These are phyloP conservation scores for Budorcas taxicolor DNA, from an alignment of 2,113 vertebrate species.

Conservation along the genomic window DNA sequence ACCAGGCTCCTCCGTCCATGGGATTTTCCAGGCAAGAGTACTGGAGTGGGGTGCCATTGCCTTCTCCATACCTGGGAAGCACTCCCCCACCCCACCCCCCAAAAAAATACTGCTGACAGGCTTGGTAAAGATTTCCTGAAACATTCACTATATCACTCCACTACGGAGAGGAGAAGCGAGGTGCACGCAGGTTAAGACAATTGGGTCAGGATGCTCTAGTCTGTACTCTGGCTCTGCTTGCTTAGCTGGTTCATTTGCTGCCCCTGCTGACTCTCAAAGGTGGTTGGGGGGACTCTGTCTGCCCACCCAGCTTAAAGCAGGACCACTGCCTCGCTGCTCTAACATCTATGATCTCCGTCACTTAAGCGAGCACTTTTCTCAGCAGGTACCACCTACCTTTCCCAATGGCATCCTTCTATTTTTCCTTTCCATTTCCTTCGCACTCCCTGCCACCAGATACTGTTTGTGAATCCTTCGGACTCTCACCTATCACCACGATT, in stretches of 20 bases:
- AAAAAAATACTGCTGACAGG: not conserved
- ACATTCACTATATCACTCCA: not conserved
- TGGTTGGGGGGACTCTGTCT: not conserved
- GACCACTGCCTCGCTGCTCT: not conserved
- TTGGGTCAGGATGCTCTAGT: not conserved
- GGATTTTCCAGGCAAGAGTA: too few relatives aligned
- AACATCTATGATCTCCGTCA: rapidly evolving
- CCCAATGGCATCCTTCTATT: too few relatives aligned
- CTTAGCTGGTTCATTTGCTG: not conserved
- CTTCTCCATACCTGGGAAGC: not conserved
- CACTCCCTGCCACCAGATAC: not conserved
- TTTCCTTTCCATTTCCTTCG: not conserved
- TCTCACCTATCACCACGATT: not conserved
- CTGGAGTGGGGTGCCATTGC: too few relatives aligned
- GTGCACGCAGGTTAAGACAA: rapidly evolving
- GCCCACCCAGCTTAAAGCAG: not conserved
- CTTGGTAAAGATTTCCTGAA: not conserved
- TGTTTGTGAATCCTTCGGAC: not conserved
- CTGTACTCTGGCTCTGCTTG: too few relatives aligned
- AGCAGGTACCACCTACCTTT: not conserved
- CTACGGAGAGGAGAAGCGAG: rapidly evolving
- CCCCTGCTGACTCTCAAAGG: not conserved
- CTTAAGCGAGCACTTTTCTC: too few relatives aligned
- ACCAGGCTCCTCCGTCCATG: too few relatives aligned
- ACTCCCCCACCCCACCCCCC: too few relatives aligned